Evolutionary conservation across 1,140 invertebrate species (phyloP).

Genomic region (Drosophila nasuta): DNA sequence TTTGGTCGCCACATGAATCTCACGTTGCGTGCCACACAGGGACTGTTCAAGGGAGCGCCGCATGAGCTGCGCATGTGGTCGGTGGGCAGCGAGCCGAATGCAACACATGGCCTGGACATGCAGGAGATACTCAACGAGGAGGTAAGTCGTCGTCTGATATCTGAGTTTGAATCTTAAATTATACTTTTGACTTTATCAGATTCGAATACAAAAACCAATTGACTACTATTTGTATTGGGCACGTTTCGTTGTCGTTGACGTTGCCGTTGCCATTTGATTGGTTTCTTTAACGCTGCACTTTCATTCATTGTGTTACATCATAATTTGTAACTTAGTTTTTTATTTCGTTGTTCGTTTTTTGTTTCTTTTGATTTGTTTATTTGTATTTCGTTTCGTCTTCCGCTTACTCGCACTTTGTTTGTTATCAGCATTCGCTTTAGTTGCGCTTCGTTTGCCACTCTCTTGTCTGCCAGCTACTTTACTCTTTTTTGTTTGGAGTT

Average conservation of each 20-base stretch:
- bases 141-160: slow-evolving; percentile 55
- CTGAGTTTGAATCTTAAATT: not conserved
- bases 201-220: slow-evolving; percentile 3
- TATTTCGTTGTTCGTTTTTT: slow-evolving; percentile 11
- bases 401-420: slow-evolving; percentile 30
- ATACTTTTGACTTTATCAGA: not conserved
- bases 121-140: slow-evolving; percentile 87
- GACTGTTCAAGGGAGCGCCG: slow-evolving; percentile 88
- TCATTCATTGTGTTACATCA: slow-evolving; percentile 71
- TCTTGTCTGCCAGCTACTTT: slow-evolving; percentile 36
- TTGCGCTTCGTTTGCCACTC: slow-evolving; percentile 57
- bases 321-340: slow-evolving; percentile 48
- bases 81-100: slow-evolving; percentile 88
- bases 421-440: slow-evolving; percentile 58
- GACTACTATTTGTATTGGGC: slow-evolving; percentile 30
- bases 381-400: slow-evolving; percentile 36
- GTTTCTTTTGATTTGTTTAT: slow-evolving; percentile 17
- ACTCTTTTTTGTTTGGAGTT: slow-evolving; percentile 17
- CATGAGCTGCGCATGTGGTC: slow-evolving; percentile 91
- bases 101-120: slow-evolving; percentile 91
- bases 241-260: slow-evolving; percentile 31
- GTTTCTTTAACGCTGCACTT: slow-evolving; percentile 55
- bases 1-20: slow-evolving; percentile 91
- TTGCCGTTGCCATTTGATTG: slow-evolving; percentile 14
- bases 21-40: slow-evolving; percentile 89